Evolutionary conservation across 2,797 vertebrate genomes (phyloP).

Genomic region (Enteromius argenteus): DNA sequence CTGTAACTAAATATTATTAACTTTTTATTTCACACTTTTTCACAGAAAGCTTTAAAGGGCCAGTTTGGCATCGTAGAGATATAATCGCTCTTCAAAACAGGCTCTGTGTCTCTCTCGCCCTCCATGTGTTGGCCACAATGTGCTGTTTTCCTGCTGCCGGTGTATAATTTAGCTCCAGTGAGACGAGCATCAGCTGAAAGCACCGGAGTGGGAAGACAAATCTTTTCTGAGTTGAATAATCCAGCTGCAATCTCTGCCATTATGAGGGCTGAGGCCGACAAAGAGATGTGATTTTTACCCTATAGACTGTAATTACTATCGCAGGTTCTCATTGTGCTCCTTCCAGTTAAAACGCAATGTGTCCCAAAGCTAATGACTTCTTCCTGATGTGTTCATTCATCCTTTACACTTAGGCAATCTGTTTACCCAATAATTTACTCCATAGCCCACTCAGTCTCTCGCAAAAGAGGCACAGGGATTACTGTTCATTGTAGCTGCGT

Average conservation of each 20-base stretch:
- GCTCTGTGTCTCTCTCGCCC: constrained; percentile 7
- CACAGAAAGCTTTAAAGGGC: background rate
- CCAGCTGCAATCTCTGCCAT: constrained; percentile 64
- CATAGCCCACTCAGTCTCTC: constrained; percentile 63
- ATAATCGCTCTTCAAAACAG: background rate
- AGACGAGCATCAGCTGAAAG: constrained; percentile 51
- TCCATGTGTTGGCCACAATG: background rate
- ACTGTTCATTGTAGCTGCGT: constrained; percentile 67
- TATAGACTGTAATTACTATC: constrained; percentile 68
- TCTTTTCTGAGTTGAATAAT: constrained; percentile 57
- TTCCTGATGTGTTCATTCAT: constrained; percentile 75
- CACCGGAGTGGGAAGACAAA: constrained; percentile 25
- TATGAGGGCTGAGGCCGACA: constrained; percentile 56
- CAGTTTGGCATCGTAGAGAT: constrained; percentile 15
- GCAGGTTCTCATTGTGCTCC: constrained; percentile 63
- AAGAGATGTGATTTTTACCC: constrained; percentile 64
- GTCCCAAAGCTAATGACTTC: constrained; percentile 69
- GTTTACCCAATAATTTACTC: constrained; percentile 73
- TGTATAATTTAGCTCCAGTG: constrained; percentile 56
- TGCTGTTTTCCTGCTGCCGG: constrained; percentile 31
- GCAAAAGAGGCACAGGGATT: constrained; percentile 66
- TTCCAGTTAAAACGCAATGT: constrained; percentile 68
- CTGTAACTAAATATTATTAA: too few species aligned
- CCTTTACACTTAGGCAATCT: constrained; percentile 73
- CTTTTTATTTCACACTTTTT: background rate